Percentiles rank a stretch among this genome's conserved stretches.
phyloP scores from a whole-genome alignment of 1,140 invertebrate genomes.

The Pseudobourletiella spinata region DNA sequence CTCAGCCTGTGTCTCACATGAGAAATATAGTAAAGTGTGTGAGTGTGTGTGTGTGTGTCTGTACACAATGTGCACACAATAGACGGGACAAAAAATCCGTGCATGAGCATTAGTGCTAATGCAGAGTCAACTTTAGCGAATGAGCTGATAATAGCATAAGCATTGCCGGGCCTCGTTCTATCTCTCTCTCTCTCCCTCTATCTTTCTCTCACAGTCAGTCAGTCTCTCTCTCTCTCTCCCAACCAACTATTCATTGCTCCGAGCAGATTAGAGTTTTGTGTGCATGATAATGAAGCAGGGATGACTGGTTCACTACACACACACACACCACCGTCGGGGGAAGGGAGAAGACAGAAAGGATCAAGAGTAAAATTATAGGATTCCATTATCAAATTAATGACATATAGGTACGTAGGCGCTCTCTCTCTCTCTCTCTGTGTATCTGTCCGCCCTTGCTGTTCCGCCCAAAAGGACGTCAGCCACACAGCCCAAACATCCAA shows the following conservation, averaged over 20 bases:
- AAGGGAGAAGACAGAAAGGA: slow-evolving; percentile 6
- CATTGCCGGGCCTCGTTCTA: neutral
- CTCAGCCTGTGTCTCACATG: no score
- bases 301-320: slow-evolving; percentile 9
- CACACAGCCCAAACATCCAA: no score
- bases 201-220: no score
- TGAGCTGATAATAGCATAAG: slow-evolving; percentile 8
- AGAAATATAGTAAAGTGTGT: no score
- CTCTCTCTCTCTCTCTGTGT: neutral
- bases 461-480: neutral
- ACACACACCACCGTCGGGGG: neutral
- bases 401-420: neutral
- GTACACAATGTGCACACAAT: no score
- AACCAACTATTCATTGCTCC: slow-evolving; percentile 1
- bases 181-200: no score
- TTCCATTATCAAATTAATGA: slow-evolving; percentile 9
- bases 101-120: neutral
- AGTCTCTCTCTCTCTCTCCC: no score
- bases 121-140: slow-evolving; percentile 3
- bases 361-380: slow-evolving; percentile 5
- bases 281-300: slow-evolving; percentile 1
- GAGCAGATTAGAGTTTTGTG: slow-evolving; percentile 9
- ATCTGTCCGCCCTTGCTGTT: neutral
- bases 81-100: no score
- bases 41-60: neutral